Base-by-base conservation (phyloP, 2,888 invertebrate genomes). In the Phrixothrix hirtus region DNA sequence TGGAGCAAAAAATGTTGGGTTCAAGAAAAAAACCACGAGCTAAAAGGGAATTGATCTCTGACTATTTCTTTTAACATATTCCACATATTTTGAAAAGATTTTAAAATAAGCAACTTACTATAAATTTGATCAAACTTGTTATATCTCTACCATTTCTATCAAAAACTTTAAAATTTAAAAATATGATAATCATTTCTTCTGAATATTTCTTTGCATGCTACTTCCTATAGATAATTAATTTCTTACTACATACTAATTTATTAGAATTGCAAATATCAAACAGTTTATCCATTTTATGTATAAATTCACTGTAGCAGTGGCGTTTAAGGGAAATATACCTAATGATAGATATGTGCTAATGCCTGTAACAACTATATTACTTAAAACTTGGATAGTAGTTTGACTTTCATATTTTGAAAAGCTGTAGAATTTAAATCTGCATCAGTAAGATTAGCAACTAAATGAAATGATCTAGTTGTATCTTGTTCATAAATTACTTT, bases 201-300 rank as follows among this genome's bases (percentile, higher is more conserved):
- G 12, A 32, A 11, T 11, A 13, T 11, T 3, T 2, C n/a, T 32
- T 13, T 32, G 32, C 2, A 7, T 2, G 2, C 12, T 12, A 7
- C 11, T 11, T 11, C 32, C 32, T 32, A 12, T 7, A 32, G 12
- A 32, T 4, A 12, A 32, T 32, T 32, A 4, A 13, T 11, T 4
- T 13, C 12, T 32, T 32, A 2, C 11, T 2, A 2, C 12, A 2
- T 11, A 2, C 3, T 11, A 32, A 2, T 2, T 2, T 3, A 11
- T 2, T 11, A 1, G 57, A 57, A 54, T 62, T 62, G 1, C 58
- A 45, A 7, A 62, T 26, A 45, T 63, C 59, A 45, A 63, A 63
- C 1, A 60, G 34, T 37, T 60, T 56, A 42, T 61, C 44, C 21
- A 63, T 53, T 30, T 42, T 53, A 11, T 54, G 44, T 26, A 57